These are phyloP conservation scores for Rotaria magnacalcarata DNA, from an alignment of 2,888 invertebrate species.

Conservation along the genomic window DNA sequence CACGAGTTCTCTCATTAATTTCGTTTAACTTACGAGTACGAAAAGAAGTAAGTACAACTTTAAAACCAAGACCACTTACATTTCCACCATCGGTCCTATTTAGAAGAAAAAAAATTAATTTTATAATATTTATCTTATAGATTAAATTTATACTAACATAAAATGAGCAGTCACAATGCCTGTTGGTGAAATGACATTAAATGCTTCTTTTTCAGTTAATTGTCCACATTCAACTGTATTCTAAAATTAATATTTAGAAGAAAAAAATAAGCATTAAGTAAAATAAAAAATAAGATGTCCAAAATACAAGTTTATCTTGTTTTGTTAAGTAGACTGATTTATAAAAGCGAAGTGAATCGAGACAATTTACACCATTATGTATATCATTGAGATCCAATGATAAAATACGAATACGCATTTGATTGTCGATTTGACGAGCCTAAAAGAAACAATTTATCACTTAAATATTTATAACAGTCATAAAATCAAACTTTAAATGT, in stretches of 20 bases:
- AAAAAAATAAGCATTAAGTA: background rate
- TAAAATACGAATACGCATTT: background rate
- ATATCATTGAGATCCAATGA: background rate
- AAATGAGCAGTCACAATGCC: slow-evolving; percentile 21
- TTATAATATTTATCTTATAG: too few species aligned
- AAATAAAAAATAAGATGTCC: background rate
- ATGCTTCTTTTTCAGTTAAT: background rate
- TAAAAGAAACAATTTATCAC: background rate
- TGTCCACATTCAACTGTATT: slow-evolving; percentile 4
- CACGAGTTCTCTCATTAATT: too few species aligned
- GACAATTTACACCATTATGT: background rate
- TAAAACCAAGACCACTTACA: slow-evolving; percentile 14
- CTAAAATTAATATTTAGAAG: background rate
- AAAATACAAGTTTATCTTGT: background rate
- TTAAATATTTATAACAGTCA: background rate
- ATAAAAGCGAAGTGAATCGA: slow-evolving; percentile 10
- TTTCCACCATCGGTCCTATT: slow-evolving; percentile 27
- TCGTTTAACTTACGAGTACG: background rate
- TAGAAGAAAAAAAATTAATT: too few species aligned
- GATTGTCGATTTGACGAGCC: background rate
- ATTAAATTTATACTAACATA: background rate
- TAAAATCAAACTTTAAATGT: slow-evolving; percentile 14
- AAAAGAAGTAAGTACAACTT: background rate
- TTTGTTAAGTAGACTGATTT: background rate
- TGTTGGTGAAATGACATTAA: background rate